Conservation (phyloP, 2,113 vertebrate species). For the Lichenostomus cassidix region DNA sequence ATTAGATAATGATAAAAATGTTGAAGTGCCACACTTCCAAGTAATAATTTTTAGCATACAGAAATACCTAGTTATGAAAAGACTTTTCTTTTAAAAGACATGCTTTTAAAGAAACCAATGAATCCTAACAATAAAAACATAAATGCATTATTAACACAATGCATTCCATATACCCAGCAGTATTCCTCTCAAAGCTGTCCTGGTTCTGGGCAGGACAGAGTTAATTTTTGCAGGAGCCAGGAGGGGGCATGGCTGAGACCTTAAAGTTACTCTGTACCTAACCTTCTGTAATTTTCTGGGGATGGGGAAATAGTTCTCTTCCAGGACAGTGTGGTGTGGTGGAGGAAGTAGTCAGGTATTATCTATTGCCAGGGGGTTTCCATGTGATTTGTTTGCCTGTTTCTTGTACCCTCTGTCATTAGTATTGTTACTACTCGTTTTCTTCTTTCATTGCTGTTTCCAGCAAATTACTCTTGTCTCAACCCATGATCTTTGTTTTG, state of each 20-base stretch:
- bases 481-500: background rate
- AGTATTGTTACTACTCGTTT: background rate
- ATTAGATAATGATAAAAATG: background rate
- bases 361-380: background rate
- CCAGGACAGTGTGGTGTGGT: fast-evolving
- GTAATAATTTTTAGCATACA: background rate
- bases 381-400: background rate
- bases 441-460: background rate
- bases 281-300: background rate
- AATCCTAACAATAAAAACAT: background rate
- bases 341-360: background rate
- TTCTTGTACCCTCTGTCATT: background rate
- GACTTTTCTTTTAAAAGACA: background rate
- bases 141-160: background rate
- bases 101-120: background rate
- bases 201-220: background rate
- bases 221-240: background rate
- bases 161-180: background rate
- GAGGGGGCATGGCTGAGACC: background rate
- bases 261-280: background rate
- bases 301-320: background rate
- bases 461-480: background rate
- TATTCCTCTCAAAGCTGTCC: background rate
- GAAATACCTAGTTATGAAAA: background rate
- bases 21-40: background rate